A percentile compares a stretch with the other conserved stretches of the same genome.
phyloP scores from a whole-genome alignment of 92 coral and sea anemone species.

The Zoanthus sociatus region DNA sequence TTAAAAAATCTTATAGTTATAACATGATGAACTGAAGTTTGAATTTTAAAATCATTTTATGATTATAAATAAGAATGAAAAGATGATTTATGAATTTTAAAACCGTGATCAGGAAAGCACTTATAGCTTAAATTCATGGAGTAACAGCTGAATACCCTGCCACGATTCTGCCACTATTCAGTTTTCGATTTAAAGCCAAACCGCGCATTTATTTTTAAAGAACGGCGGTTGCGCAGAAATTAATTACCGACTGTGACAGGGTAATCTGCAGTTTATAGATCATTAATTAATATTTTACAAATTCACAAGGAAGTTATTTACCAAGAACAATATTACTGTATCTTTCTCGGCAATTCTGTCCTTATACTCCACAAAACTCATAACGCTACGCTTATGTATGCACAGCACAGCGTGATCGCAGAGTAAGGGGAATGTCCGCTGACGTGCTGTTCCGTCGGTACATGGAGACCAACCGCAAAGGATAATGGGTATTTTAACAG shows the following conservation, averaged over 20 bases:
- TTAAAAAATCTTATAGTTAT: background rate
- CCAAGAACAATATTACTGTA: slow-evolving; percentile 86
- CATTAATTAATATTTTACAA: background rate
- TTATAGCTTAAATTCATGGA: no score
- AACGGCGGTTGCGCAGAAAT: no score
- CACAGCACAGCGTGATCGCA: no score
- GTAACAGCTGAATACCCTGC: no score
- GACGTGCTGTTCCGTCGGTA: slow-evolving; percentile 64
- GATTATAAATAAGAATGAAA: no score
- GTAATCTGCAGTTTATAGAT: background rate
- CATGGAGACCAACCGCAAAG: slow-evolving; percentile 80
- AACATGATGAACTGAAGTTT: background rate
- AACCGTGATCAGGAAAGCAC: no score
- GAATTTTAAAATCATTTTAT: no score
- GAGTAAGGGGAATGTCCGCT: slow-evolving; percentile 36
- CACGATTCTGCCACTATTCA: no score
- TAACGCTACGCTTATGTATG: background rate
- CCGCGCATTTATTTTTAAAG: no score
- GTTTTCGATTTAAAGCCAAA: no score
- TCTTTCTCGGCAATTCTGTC: slow-evolving; percentile 86
- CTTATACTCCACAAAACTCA: slow-evolving; percentile 89
- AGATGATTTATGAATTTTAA: no score
- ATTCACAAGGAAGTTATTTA: slow-evolving; percentile 44
- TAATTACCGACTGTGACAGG: no score
- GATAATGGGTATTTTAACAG: slow-evolving; percentile 87